Base-by-base conservation (phyloP, 1,140 invertebrate genomes). In the Lepidurus couesii region DNA sequence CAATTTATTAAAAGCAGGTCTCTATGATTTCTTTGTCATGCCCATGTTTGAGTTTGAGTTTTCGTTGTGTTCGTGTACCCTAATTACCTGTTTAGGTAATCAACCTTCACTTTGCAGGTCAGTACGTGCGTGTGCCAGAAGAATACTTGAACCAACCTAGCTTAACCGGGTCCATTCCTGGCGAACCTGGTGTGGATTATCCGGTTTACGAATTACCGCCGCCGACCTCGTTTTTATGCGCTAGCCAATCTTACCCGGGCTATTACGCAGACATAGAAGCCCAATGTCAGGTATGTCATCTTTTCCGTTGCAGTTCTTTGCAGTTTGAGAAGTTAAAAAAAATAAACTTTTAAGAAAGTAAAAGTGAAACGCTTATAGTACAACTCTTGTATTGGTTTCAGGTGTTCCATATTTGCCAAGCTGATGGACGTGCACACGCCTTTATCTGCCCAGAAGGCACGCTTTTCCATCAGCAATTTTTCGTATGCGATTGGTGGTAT, bases 401-500 rank as follows among this genome's bases (percentile, higher is more conserved):
- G 88, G 88, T 87, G 1, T 89, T 88, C 83, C 88, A 89, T 82
- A 86, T 89, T 43, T 89, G 88, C 79, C 87, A 89, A 82, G 84
- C 83, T 6, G 85, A 86, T 45, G 87, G 87, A 26, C 83, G 85
- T 0, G 86, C 86, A 75, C 86, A 87, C 79, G 86, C 86, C 1
- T 88, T 89, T 80, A 82, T 89, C 0, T 89, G 88, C 79, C 88
- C 88, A 21, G 86, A 87, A 77, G 88, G 88, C 73, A 89, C 88
- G 13, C 84, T 88, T 42, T 89, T 89, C 84, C 87, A 89, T 81
- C 88, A 89, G 81, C 85, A 87, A 78, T 85, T 87, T 78, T 88
- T 88, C 77, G 88, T 89, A 0, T 89, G 88, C 80, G 88, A 89
- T 82, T 89, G 88, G 88, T 89, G 87, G 87, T 88, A 87, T 83